Evolutionary conservation across 1,140 invertebrate genomes (phyloP).

Genomic region (Lamellibrachia luymesi): DNA sequence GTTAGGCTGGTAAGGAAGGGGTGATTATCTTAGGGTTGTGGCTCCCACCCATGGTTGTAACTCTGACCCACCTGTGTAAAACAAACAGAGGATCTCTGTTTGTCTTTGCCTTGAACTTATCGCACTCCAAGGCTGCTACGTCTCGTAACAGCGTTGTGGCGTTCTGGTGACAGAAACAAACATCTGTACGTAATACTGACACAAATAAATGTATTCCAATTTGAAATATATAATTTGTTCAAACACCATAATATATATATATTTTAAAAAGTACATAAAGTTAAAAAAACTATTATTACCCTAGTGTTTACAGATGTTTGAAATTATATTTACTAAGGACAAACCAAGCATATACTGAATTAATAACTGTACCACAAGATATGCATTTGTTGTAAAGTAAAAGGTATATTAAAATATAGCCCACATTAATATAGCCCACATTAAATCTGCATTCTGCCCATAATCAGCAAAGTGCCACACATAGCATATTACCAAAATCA

Average conservation of each 20-base stretch:
- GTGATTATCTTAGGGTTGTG: too few relatives aligned
- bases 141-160: constrained; percentile 67
- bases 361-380: not conserved
- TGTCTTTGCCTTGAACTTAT: constrained; percentile 61
- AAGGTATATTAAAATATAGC: not conserved
- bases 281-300: too few relatives aligned
- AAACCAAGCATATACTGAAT: not conserved
- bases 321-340: not conserved
- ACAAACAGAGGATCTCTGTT: constrained; percentile 39
- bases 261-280: not conserved
- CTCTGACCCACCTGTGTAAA: constrained; percentile 38
- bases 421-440: too few relatives aligned
- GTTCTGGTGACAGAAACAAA: constrained; percentile 44
- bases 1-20: too few relatives aligned
- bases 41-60: not conserved
- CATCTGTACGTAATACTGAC: not conserved
- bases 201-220: not conserved
- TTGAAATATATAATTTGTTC: too few relatives aligned
- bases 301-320: too few relatives aligned
- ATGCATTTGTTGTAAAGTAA: not conserved
- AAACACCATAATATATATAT: not conserved
- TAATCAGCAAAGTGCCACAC: not conserved
- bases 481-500: not conserved
- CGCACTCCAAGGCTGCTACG: constrained; percentile 66
- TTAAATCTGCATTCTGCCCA: too few relatives aligned